These are phyloP conservation scores for Chorisops tibialis DNA, from an alignment of 2,888 invertebrate species.

Conservation along the genomic window DNA sequence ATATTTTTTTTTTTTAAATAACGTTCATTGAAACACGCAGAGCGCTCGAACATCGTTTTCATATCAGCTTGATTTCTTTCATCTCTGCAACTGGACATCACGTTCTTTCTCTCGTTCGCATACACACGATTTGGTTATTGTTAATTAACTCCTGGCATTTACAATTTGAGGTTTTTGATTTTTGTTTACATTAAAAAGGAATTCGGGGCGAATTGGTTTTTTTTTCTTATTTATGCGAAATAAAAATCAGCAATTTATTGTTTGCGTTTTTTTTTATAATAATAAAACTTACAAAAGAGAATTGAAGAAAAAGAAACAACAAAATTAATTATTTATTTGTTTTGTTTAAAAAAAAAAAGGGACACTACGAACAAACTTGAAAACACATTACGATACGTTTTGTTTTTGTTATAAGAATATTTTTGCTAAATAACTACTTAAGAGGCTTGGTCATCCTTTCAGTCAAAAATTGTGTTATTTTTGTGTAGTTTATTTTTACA, in stretches of 20 bases:
- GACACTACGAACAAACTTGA: background rate
- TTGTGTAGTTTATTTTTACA: no score
- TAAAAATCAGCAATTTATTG: slow-evolving; percentile 13
- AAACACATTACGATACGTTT: background rate
- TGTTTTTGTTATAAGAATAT: background rate
- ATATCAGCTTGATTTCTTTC: background rate
- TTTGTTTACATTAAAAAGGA: background rate
- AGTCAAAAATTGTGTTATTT: background rate
- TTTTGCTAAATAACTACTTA: no score
- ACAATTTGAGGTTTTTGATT: background rate
- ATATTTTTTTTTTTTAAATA: background rate
- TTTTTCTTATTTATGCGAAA: slow-evolving; percentile 1
- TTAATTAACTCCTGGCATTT: slow-evolving; percentile 20
- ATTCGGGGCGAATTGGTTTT: background rate
- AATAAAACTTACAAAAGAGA: slow-evolving; percentile 15
- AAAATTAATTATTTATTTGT: background rate
- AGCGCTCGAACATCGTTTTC: background rate
- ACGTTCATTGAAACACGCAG: background rate
- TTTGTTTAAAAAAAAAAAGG: no score
- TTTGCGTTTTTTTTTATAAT: slow-evolving; percentile 9
- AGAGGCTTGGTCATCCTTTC: no score
- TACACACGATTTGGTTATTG: slow-evolving; percentile 27
- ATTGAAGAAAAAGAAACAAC: slow-evolving; percentile 18
- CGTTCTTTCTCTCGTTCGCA: no score
- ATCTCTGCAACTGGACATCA: no score